Conservation (phyloP, 2,797 vertebrate genomes). For the Galago senegalensis region DNA sequence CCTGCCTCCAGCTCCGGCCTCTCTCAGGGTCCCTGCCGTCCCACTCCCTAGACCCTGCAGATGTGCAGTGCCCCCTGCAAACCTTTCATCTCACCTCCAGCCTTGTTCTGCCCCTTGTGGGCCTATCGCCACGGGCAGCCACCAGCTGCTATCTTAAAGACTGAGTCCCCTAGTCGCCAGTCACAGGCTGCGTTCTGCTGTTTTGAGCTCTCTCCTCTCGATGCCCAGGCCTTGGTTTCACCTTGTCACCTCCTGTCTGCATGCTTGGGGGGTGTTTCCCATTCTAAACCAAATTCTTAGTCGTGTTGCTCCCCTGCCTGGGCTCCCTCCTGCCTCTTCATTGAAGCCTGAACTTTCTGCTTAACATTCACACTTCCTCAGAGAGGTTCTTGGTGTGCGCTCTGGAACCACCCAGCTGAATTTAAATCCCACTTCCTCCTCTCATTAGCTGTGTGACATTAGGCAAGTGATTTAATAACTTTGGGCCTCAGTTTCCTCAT, state of each 20-base stretch:
- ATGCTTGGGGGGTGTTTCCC: neutral
- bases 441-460: neutral
- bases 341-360: neutral
- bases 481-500: neutral
- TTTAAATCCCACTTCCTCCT: neutral
- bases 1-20: neutral
- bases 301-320: neutral
- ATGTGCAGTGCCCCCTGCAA: neutral
- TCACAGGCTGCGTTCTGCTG: neutral
- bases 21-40: neutral
- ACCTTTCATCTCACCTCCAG: neutral
- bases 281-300: neutral
- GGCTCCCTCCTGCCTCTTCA: neutral
- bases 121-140: neutral
- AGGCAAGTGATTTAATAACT: neutral
- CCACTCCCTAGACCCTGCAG: neutral
- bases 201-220: neutral
- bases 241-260: no score
- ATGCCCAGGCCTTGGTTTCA: neutral
- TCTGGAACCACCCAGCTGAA: neutral
- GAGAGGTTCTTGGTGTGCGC: neutral
- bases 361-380: neutral
- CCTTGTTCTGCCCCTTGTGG: neutral
- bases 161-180: neutral
- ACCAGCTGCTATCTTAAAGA: neutral